phyloP scores from a whole-genome alignment of 2,113 vertebrate species.

The Galemys pyrenaicus region DNA sequence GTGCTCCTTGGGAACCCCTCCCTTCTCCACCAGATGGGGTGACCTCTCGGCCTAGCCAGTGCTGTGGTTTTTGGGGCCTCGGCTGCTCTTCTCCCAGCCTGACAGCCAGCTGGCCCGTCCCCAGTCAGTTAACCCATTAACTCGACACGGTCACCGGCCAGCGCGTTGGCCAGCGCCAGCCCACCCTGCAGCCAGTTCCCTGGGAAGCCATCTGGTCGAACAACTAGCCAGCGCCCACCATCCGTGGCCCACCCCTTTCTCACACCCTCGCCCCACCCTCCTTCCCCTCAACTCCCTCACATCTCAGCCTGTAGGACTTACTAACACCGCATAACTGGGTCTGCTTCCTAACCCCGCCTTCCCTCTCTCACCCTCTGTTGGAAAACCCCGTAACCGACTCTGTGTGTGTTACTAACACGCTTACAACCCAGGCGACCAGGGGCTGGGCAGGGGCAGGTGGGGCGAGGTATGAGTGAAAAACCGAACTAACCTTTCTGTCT shows the following conservation, averaged over 20 bases:
- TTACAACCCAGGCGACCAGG: constrained; percentile 73
- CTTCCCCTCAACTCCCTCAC: constrained; percentile 47
- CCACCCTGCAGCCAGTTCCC: constrained; percentile 31
- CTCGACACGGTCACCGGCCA: constrained; percentile 24
- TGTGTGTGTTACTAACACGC: constrained; percentile 93
- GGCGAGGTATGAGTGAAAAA: constrained; percentile 72
- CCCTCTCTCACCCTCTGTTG: constrained; percentile 71
- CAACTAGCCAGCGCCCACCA: constrained; percentile 52
- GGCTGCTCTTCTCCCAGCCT: constrained; percentile 27
- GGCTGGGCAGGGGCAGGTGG: constrained; percentile 70
- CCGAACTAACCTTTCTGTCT: constrained; percentile 91
- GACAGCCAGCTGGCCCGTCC: constrained; percentile 54
- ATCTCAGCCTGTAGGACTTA: constrained; percentile 77
- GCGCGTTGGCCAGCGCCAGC: constrained; percentile 55
- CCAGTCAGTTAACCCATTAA: constrained; percentile 65
- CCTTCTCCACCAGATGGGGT: not conserved
- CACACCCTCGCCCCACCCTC: constrained; percentile 1
- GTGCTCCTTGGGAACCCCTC: not conserved
- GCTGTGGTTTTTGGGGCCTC: not conserved
- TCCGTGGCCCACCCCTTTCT: constrained; percentile 36
- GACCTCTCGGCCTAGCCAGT: not conserved
- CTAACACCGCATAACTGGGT: constrained; percentile 83
- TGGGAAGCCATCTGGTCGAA: constrained; percentile 68
- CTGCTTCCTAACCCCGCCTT: constrained; percentile 82
- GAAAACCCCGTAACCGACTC: constrained; percentile 87